Evolutionary conservation across 2,797 vertebrate species (phyloP).

Genomic region (Cynodonichthys magdalenae): DNA sequence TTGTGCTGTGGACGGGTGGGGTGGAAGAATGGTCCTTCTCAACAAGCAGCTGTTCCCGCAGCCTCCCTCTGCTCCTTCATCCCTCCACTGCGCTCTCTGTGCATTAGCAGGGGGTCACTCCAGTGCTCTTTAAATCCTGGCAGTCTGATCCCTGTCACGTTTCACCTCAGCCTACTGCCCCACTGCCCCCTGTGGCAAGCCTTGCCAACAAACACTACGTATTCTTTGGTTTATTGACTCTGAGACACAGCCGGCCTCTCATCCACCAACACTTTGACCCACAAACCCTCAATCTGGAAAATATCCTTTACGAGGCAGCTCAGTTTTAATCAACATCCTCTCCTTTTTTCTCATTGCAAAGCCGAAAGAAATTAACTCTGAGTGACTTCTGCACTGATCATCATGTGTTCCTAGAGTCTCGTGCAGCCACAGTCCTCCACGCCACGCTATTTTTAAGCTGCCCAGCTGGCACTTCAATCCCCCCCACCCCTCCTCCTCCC

Average conservation of each 20-base stretch:
- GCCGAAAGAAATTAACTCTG: conserved; percentile 54
- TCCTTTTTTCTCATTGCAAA: conserved; percentile 49
- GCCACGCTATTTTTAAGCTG: conserved; percentile 73
- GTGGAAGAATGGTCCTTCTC: neutral
- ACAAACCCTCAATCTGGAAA: conserved; percentile 3
- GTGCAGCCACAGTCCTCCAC: conserved; percentile 66
- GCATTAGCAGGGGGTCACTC: conserved; percentile 56
- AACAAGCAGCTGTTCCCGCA: conserved; percentile 45
- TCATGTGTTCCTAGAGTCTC: conserved; percentile 71
- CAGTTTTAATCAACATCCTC: conserved; percentile 43
- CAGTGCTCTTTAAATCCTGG: conserved; percentile 70
- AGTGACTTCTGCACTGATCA: conserved; percentile 46
- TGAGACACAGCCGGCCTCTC: conserved; percentile 15
- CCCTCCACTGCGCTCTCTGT: conserved; percentile 50
- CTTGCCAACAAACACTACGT: neutral
- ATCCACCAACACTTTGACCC: neutral
- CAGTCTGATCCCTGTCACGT: conserved; percentile 77
- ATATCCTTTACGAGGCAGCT: conserved; percentile 21
- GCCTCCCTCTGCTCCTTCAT: conserved; percentile 34
- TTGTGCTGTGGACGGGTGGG: neutral
- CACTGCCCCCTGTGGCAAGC: conserved; percentile 44
- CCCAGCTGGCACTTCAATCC: conserved; percentile 68
- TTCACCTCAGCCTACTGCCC: conserved; percentile 76
- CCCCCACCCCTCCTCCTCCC: conserved; percentile 6
- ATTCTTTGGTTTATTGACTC: conserved; percentile 9